Evolutionary conservation across 2,797 vertebrate species (phyloP).

Genomic region (Pyrrhura leucotis): DNA sequence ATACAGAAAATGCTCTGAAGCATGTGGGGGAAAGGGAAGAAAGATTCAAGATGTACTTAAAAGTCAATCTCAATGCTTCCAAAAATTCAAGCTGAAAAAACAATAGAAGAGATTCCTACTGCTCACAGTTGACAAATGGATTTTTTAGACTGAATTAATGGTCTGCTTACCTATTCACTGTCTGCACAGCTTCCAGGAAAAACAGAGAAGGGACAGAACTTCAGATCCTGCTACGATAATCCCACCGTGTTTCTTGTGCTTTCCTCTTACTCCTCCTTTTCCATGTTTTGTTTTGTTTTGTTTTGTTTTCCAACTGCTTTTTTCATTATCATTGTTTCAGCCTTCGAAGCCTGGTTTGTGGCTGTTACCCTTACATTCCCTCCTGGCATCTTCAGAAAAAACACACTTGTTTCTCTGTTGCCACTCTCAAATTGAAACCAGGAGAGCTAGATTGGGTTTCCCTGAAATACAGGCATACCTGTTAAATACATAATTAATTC

Average conservation of each 20-base stretch:
- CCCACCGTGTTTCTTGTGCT: background rate
- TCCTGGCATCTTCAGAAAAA: background rate
- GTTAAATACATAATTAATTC: background rate
- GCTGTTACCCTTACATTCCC: background rate
- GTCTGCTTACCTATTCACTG: background rate
- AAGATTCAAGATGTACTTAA: background rate
- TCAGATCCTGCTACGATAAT: conserved; percentile 4
- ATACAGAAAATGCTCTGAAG: background rate
- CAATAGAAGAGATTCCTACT: background rate
- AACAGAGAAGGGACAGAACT: background rate
- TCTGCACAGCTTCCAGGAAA: background rate
- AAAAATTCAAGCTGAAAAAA: conserved; percentile 49
- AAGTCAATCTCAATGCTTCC: background rate
- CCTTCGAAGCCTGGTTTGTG: background rate
- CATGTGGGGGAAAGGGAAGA: background rate
- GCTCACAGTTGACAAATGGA: background rate
- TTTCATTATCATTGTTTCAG: background rate
- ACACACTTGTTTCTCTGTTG: fast-evolving
- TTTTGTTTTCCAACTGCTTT: background rate
- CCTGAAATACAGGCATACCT: background rate
- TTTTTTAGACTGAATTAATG: conserved; percentile 23
- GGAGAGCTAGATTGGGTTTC: background rate
- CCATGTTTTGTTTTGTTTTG: background rate
- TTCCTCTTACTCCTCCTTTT: background rate
- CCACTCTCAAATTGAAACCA: background rate